Base-by-base conservation (phyloP, 2,797 vertebrate genomes). In the Clarias laeviceps region DNA sequence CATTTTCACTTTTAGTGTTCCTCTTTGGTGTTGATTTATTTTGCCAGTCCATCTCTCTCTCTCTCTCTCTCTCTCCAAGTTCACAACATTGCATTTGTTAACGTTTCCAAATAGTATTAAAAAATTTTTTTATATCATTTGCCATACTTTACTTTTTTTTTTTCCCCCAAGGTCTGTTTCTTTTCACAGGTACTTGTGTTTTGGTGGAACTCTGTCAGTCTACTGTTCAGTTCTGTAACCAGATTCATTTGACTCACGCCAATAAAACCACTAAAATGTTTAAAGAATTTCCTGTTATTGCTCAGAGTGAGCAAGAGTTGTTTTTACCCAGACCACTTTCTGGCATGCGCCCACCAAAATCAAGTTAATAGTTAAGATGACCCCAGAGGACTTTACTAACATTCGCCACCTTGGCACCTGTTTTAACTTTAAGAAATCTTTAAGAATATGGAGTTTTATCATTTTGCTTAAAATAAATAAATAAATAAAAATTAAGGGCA, bases 251-350 rank as follows among this genome's bases (percentile, higher is more conserved):
- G 66, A 56, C 50, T 68, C 37, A 62, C 45, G 78, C 82, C 66
- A 80, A 62, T 88, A 82, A 84, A 88, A 65, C 54, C 29, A 77
- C 69, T 85, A 77, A 85, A 86, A 82, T 70, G 78, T 87, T 84
- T 50, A 84, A 85, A 88, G 83, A 70, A 73, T 85, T 84, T 87
- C 85, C 85, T 89, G 88, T 85, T 86, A 76, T 81, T 87, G 84
- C 86, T 84, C 84, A 82, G 40, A 81, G 61, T 84, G 87, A 80
- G 70, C 59, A 62, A 73, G 50, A 84, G 77, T 85, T 83, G 64
- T 84, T 85, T 82, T 70, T 83, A 50, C 85, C 57, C 80, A 72
- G 83, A 84, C 61, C 81, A 56, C 80, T 72, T 70, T 85, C 76
- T 88, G 82, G 72, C 57, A 59, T 66, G 69, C 86, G 73, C 45